phyloP scores from a whole-genome alignment of 1,140 invertebrate species.

The Aphaenogaster floridana region DNA sequence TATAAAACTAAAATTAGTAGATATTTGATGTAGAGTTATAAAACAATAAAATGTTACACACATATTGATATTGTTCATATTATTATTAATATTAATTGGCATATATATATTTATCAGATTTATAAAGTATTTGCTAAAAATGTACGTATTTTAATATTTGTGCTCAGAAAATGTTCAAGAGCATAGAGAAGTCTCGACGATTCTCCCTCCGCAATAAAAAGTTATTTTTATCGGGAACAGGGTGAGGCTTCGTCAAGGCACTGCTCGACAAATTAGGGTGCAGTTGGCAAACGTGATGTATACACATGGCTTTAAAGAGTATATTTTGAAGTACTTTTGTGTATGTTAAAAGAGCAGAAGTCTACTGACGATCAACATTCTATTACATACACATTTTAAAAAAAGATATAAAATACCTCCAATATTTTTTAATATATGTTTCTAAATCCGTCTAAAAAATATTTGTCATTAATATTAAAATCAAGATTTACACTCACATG shows the following conservation, averaged over 20 bases:
- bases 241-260: neutral
- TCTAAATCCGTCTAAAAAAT: neutral
- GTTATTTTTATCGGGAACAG: slow-evolving; percentile 36
- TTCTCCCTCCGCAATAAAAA: neutral
- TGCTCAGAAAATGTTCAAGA: neutral
- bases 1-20: neutral
- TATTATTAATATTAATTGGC: neutral
- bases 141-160: neutral
- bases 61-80: neutral
- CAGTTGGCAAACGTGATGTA: slow-evolving; percentile 8
- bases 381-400: neutral
- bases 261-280: slow-evolving; percentile 27
- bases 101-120: neutral
- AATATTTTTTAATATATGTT: neutral
- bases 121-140: neutral
- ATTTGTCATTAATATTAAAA: slow-evolving; percentile 12
- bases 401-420: neutral
- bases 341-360: neutral
- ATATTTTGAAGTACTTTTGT: slow-evolving; percentile 7
- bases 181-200: neutral
- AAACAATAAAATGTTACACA: neutral
- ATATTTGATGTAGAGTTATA: neutral
- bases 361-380: neutral
- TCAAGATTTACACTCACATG: neutral
- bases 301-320: neutral